phyloP scores from a whole-genome alignment of 1,140 invertebrate genomes.

The Drosophila kikkawai region DNA sequence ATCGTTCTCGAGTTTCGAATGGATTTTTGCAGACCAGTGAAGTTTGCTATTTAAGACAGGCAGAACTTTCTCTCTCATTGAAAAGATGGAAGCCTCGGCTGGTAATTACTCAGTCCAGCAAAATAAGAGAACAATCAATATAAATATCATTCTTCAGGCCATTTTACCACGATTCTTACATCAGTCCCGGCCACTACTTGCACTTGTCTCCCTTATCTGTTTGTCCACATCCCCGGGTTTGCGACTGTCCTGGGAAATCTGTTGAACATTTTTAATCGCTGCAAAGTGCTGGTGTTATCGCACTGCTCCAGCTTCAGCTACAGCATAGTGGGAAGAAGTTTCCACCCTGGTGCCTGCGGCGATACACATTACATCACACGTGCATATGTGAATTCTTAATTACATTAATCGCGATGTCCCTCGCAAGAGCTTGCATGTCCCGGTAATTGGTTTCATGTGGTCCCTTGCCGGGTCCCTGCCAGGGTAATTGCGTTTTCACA shows the following conservation, averaged over 20 bases:
- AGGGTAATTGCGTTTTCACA: conserved; percentile 10
- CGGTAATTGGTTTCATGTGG: conserved; percentile 40
- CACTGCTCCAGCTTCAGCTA: conserved; percentile 27
- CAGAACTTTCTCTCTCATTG: conserved; percentile 39
- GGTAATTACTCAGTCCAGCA: conserved; percentile 1
- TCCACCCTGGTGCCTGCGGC: conserved; percentile 27
- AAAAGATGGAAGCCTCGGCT: not conserved
- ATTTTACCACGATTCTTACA: not conserved
- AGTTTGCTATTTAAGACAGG: conserved; percentile 1
- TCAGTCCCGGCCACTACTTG: not conserved
- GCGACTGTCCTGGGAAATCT: conserved; percentile 40
- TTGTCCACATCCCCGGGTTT: not conserved
- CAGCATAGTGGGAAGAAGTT: conserved; percentile 6
- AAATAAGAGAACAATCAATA: conserved; percentile 1
- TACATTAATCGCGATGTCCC: conserved; percentile 52
- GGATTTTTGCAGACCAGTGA: conserved; percentile 10
- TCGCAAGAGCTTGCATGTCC: conserved; percentile 26
- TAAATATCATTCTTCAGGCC: not conserved
- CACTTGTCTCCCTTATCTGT: conserved; percentile 7
- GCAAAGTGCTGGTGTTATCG: conserved; percentile 58
- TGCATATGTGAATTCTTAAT: conserved; percentile 46
- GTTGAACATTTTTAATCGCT: conserved; percentile 58
- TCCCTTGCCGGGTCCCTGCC: not conserved
- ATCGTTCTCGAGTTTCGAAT: conserved; percentile 39
- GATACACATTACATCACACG: conserved; percentile 43